Evolutionary conservation across 2,797 vertebrate species (phyloP), one percentile per base, ranked within the genome.

Genomic region (Malacoctenus gilli): DNA sequence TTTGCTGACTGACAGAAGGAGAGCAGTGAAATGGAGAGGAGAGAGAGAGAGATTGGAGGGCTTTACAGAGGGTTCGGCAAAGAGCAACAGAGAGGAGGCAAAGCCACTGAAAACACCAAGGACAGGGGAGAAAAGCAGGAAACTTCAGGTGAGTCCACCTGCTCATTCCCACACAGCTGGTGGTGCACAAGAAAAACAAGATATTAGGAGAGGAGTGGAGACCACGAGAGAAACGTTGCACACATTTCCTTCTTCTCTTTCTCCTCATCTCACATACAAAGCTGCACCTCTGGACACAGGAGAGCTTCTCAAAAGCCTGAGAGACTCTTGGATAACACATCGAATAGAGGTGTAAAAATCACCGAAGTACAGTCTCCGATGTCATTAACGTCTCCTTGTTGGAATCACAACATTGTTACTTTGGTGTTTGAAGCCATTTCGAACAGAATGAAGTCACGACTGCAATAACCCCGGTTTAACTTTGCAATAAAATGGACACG

Each of bases 351-450:
- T 8, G 7, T 32, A 12, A 19, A 20, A 20, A 12, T 13, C 18
- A 39, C 25, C 53, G 31, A 36, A 49, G 25, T 28, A 56, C 6
- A 1, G 20, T 8, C 21, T 23, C 28, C 8, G 62, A 42, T 20
- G 38, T 12, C 5, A 19, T 55, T 34, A 25, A 20, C 32, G 28
- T n/a, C 19, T 39, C 15, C 3, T 22, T 28, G 18, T 5, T 52
- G 48, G 12, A 58, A 68, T 54, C 12, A 53, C 50, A 8, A 66
- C 40, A 47, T 18, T 58, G 47, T 70, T 41, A 59, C 60, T 78
- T 82, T 80, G 69, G 77, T 44, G 25, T 77, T 20, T 58, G 36
- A 53, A 42, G 14, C 41, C 12, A 3, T 49, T 65, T 56, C 13
- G 1, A 51, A 31, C 14, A 38, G 8, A 31, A 64, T 66, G 41